Evolutionary conservation across 2,113 vertebrate species (phyloP).

Genomic region (Drymodes brunneopygia): DNA sequence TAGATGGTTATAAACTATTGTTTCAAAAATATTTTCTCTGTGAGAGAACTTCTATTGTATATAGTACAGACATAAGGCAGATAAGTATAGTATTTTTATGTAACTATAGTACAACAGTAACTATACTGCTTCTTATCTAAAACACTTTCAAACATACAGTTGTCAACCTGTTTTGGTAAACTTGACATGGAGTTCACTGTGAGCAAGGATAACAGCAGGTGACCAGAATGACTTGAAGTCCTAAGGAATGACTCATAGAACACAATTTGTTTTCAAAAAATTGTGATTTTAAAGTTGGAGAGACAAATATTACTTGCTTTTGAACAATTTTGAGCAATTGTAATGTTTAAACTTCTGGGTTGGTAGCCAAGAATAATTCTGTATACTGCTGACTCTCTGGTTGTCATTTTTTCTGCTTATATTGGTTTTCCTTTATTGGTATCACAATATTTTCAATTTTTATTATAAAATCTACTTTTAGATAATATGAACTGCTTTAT

Average conservation of each 20-base stretch:
- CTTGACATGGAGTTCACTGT: neutral
- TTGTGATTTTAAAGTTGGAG: neutral
- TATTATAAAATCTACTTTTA: neutral
- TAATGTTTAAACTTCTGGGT: neutral
- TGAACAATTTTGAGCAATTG: rapidly evolving
- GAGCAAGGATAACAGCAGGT: neutral
- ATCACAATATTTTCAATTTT: neutral
- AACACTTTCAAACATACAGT: neutral
- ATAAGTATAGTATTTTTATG: neutral
- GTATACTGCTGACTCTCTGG: rapidly evolving
- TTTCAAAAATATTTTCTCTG: neutral
- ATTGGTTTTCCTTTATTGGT: neutral
- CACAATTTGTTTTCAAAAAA: neutral
- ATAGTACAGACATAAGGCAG: neutral
- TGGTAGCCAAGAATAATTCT: neutral
- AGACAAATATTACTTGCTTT: neutral
- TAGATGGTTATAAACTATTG: neutral
- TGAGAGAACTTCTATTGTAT: neutral
- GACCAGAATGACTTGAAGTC: neutral
- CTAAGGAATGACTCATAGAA: neutral
- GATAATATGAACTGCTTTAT: neutral
- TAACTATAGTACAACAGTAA: neutral
- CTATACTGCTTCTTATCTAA: neutral
- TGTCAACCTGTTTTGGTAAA: neutral
- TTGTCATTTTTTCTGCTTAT: neutral